Evolutionary conservation across 2,113 vertebrate genomes (phyloP).

Genomic region (Myiagra hebetior): DNA sequence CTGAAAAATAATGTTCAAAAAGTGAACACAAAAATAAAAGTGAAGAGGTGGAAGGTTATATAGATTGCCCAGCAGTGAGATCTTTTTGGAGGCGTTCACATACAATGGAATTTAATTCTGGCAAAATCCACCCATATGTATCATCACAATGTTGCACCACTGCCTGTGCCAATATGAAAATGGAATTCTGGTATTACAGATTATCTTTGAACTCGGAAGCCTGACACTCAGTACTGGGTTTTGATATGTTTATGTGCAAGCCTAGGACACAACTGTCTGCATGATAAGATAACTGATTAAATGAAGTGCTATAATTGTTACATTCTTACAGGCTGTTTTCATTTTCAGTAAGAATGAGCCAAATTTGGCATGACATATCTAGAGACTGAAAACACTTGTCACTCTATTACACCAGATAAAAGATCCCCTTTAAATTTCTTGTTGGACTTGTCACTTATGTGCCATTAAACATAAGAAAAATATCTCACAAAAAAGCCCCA

Average conservation of each 20-base stretch:
- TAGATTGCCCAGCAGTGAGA: not conserved
- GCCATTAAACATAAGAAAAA: not conserved
- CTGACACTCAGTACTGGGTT: not conserved
- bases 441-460: not conserved
- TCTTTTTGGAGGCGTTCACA: not conserved
- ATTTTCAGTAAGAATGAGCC: not conserved
- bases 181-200: not conserved
- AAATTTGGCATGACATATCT: not conserved
- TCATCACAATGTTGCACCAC: not conserved
- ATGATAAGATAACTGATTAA: not conserved
- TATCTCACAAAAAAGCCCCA: not conserved
- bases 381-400: not conserved
- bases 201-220: not conserved
- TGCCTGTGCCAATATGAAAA: not conserved
- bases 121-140: not conserved
- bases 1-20: not conserved
- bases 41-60: not conserved
- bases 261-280: not conserved
- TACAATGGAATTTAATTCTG: slow-evolving; percentile 4
- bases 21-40: not conserved
- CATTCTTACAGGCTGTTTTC: not conserved
- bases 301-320: not conserved
- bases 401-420: not conserved
- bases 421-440: not conserved
- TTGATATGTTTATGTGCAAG: not conserved